A percentile compares a stretch with the other conserved stretches of the same genome.
These are phyloP conservation scores for Oceanodroma leucorhoa DNA, from an alignment of 2,797 vertebrate genomes.

Conservation along the genomic window DNA sequence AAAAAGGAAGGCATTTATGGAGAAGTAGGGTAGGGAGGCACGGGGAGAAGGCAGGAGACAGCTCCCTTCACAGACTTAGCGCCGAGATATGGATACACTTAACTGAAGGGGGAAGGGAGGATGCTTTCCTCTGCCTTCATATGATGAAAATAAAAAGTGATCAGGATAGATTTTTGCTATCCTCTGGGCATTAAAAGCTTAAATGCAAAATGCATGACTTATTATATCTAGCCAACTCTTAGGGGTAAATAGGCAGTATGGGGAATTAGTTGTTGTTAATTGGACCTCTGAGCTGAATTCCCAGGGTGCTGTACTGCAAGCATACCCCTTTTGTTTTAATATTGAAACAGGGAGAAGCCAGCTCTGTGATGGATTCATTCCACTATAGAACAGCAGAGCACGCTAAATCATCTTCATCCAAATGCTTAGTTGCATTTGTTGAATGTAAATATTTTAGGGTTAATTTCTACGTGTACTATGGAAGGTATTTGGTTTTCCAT, in stretches of 20 bases:
- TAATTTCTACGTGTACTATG: background rate
- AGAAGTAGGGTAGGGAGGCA: background rate
- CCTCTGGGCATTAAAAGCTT: constrained; percentile 73
- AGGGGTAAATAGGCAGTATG: constrained; percentile 61
- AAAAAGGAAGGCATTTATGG: constrained; percentile 15
- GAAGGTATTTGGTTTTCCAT: background rate
- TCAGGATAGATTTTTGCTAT: constrained; percentile 74
- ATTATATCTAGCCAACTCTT: constrained; percentile 61
- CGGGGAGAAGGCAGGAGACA: background rate
- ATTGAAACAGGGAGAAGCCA: constrained; percentile 66
- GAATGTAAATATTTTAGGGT: constrained; percentile 3
- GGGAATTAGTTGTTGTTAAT: constrained; percentile 80
- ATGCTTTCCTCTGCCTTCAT: constrained; percentile 56
- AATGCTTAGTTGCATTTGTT: background rate
- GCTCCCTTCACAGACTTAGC: background rate
- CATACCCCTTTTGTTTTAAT: constrained; percentile 73
- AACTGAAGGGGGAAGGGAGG: constrained; percentile 53
- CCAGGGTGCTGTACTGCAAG: constrained; percentile 65
- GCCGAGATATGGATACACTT: background rate
- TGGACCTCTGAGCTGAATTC: constrained; percentile 78
- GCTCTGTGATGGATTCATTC: constrained; percentile 31
- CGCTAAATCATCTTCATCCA: background rate
- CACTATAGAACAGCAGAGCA: constrained; percentile 21
- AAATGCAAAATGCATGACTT: constrained; percentile 74
- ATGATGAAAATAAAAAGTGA: constrained; percentile 76